phyloP scores from a whole-genome alignment of 2,888 invertebrate species.

The Drosophila kambysellisi region DNA sequence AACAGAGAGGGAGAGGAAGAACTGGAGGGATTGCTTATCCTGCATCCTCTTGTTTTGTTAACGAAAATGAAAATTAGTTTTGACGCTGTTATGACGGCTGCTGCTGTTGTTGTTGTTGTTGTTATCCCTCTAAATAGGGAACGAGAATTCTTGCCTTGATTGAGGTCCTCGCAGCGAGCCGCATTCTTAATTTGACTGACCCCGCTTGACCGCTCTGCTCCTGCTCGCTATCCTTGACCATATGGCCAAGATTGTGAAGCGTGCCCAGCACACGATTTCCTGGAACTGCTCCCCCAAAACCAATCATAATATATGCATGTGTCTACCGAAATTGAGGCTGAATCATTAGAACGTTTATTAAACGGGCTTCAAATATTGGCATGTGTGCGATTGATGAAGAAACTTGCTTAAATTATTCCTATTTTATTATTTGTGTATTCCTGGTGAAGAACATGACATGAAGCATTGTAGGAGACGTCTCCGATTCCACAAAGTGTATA shows the following conservation, averaged over 20 bases:
- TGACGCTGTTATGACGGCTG: conserved; percentile 77
- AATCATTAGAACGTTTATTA: conserved; percentile 23
- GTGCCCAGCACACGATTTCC: conserved; percentile 65
- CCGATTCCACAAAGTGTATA: too few species aligned
- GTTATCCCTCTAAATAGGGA: conserved; percentile 11
- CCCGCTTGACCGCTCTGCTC: conserved; percentile 39
- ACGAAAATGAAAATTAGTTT: conserved; percentile 73
- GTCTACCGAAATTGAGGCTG: conserved; percentile 20
- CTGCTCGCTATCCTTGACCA: conserved; percentile 39
- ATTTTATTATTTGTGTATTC: background rate
- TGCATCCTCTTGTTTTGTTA: conserved; percentile 44
- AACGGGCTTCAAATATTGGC: conserved; percentile 11
- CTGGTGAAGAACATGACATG: background rate
- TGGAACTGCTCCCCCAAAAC: conserved; percentile 49
- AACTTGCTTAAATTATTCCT: background rate
- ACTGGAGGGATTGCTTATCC: conserved; percentile 19
- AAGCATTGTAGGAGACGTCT: background rate
- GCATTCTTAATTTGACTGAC: conserved; percentile 39
- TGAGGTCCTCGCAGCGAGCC: conserved; percentile 49
- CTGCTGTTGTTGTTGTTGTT: conserved; percentile 16
- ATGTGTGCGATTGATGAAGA: conserved; percentile 13
- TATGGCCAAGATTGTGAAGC: conserved; percentile 54
- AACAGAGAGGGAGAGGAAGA: background rate
- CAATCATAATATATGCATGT: conserved; percentile 43
- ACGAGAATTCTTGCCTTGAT: conserved; percentile 54